phyloP scores from a whole-genome alignment of 2,888 invertebrate genomes.

The Polydrusus cervinus region DNA sequence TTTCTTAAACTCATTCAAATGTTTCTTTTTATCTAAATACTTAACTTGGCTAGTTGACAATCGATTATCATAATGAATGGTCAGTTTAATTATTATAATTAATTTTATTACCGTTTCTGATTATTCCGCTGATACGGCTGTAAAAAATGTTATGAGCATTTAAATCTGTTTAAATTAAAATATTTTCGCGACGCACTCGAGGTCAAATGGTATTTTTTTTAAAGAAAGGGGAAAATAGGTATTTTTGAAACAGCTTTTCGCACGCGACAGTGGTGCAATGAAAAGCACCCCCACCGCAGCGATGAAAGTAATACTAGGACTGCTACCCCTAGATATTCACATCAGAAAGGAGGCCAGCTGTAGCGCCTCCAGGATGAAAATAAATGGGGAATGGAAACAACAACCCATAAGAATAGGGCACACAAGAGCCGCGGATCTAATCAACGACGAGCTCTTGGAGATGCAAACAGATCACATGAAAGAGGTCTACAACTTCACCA shows the following conservation, averaged over 20 bases:
- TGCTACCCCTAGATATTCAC: too few species aligned
- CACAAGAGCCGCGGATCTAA: too few species aligned
- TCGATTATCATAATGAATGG: slow-evolving; percentile 48
- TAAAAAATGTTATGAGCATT: slow-evolving; percentile 19
- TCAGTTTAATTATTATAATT: slow-evolving; percentile 37
- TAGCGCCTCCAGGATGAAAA: too few species aligned
- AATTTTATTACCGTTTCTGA: slow-evolving; percentile 35
- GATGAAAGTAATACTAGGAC: too few species aligned
- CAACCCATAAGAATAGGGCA: too few species aligned
- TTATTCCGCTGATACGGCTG: slow-evolving; percentile 29
- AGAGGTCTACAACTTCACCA: too few species aligned
- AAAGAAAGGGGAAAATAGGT: neutral
- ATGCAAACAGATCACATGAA: too few species aligned
- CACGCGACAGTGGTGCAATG: too few species aligned
- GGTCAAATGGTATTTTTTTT: neutral
- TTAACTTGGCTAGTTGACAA: slow-evolving; percentile 39
- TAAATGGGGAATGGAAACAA: too few species aligned
- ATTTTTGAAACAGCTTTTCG: neutral
- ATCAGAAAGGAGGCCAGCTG: too few species aligned
- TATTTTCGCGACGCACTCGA: neutral
- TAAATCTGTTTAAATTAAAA: slow-evolving; percentile 23
- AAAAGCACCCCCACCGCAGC: too few species aligned
- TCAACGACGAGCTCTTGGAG: too few species aligned
- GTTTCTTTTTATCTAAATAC: slow-evolving; percentile 24
- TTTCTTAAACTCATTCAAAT: slow-evolving; percentile 26